These are phyloP conservation scores for Ruditapes philippinarum DNA, from an alignment of 1,140 invertebrate species.

Conservation along the genomic window DNA sequence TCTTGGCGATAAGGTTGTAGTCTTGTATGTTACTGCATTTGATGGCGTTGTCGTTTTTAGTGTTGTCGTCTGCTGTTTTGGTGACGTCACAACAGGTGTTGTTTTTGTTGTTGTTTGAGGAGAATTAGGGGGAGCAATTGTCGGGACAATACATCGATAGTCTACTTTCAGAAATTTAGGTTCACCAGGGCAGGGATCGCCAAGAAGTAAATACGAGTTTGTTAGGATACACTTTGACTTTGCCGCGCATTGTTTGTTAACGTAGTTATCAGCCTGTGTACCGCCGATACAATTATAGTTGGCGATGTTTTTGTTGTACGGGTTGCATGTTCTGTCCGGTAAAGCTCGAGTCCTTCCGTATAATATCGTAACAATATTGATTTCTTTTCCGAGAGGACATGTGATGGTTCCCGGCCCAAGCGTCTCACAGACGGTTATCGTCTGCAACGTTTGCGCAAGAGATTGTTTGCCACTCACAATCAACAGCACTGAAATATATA, in stretches of 20 bases:
- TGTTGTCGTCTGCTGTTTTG: not conserved
- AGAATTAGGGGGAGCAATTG: not conserved
- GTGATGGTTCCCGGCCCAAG: slow-evolving; percentile 2
- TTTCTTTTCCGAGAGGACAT: slow-evolving; percentile 33
- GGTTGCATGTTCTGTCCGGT: slow-evolving; percentile 46
- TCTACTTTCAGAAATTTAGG: slow-evolving; percentile 63
- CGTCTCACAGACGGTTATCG: slow-evolving; percentile 49
- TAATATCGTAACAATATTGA: slow-evolving; percentile 41
- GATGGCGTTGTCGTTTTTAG: not conserved
- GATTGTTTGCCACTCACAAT: not conserved
- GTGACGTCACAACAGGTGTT: not conserved
- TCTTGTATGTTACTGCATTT: not conserved
- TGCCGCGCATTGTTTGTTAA: slow-evolving; percentile 19
- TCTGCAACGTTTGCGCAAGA: slow-evolving; percentile 20
- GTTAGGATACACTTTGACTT: slow-evolving; percentile 48
- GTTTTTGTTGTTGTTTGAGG: not conserved
- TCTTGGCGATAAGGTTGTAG: slow-evolving; percentile 40
- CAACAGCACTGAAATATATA: not conserved
- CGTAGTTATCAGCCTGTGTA: slow-evolving; percentile 7
- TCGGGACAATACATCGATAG: slow-evolving; percentile 57
- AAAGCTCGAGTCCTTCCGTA: slow-evolving; percentile 48
- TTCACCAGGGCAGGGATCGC: slow-evolving; percentile 48
- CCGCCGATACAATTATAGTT: slow-evolving; percentile 39
- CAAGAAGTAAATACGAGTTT: slow-evolving; percentile 30
- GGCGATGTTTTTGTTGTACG: slow-evolving; percentile 17